Conservation (phyloP, 2,797 vertebrate species). For the Danionella dracula region DNA sequence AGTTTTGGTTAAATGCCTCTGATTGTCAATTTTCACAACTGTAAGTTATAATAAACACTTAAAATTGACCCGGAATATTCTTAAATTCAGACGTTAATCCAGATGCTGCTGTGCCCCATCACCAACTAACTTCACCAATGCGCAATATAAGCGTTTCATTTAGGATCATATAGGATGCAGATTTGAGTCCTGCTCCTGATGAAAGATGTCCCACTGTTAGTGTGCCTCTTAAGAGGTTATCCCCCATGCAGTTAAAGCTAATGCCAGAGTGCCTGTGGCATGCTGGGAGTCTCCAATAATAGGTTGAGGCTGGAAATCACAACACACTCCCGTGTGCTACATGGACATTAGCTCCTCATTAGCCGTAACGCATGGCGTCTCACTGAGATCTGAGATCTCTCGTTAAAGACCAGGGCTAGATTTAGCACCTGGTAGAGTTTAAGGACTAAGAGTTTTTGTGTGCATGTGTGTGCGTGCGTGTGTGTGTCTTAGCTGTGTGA, state of each 20-base stretch:
- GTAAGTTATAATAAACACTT: too few species aligned
- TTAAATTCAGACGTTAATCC: too few species aligned
- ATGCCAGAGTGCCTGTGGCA: slow-evolving; percentile 29
- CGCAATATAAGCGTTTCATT: slow-evolving; percentile 26
- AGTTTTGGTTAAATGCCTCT: too few species aligned
- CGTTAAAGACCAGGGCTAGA: slow-evolving; percentile 2
- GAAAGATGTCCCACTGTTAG: slow-evolving; percentile 30
- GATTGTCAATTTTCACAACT: too few species aligned
- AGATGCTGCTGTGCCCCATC: not conserved
- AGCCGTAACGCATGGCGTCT: slow-evolving; percentile 10
- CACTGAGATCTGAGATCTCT: slow-evolving; percentile 10
- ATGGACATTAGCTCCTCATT: slow-evolving; percentile 28
- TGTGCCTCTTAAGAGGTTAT: slow-evolving; percentile 11
- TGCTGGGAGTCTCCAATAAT: slow-evolving; percentile 27
- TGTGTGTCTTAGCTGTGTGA: slow-evolving; percentile 77
- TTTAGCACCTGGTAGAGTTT: slow-evolving; percentile 4
- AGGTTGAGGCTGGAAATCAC: slow-evolving; percentile 2
- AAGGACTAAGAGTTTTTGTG: not conserved
- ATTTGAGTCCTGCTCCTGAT: slow-evolving; percentile 13
- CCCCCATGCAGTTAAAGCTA: slow-evolving; percentile 27
- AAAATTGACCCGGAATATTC: too few species aligned
- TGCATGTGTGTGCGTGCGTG: too few species aligned
- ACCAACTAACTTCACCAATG: slow-evolving; percentile 5
- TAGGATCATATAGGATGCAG: slow-evolving; percentile 11
- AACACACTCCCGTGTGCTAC: slow-evolving; percentile 9